Percentiles rank a stretch among this genome's conserved stretches.
Evolutionary conservation across 1,140 invertebrate species (phyloP).

Genomic region (Sycophaga agraensis): DNA sequence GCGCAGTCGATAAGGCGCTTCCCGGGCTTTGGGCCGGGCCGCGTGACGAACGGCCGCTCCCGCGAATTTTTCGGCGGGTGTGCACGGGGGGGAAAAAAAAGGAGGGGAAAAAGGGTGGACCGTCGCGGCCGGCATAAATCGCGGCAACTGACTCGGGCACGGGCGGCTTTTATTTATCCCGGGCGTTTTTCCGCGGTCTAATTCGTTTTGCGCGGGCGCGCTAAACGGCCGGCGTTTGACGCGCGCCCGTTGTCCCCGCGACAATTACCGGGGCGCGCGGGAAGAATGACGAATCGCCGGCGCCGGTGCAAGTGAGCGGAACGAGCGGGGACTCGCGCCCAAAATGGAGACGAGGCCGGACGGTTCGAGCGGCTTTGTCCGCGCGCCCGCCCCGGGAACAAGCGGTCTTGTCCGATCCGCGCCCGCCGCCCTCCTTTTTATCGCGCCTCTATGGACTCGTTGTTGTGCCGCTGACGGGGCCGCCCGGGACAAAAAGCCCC

Average conservation of each 20-base stretch:
- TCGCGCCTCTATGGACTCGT: no score
- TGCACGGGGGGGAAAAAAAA: no score
- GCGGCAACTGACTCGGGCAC: conserved; percentile 27
- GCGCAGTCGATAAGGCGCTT: background rate
- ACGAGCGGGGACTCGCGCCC: conserved; percentile 5
- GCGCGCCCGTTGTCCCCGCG: conserved; percentile 39
- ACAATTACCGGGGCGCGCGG: conserved; percentile 42
- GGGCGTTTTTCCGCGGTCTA: background rate
- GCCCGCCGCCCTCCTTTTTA: no score
- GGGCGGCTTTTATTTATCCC: background rate
- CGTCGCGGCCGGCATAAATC: conserved; percentile 22
- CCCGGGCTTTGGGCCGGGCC: no score
- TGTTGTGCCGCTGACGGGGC: no score
- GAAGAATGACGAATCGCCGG: conserved; percentile 41
- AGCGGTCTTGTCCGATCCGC: no score
- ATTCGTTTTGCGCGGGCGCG: no score
- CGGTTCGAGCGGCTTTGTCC: no score
- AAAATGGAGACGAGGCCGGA: no score
- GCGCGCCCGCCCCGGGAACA: no score
- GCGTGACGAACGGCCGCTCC: conserved; percentile 27
- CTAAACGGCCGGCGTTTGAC: conserved; percentile 39
- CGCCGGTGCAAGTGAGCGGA: conserved; percentile 24
- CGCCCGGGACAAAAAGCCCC: no score
- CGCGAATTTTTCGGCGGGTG: conserved; percentile 24
- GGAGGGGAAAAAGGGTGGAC: no score